Evolutionary conservation across 2,797 vertebrate species (phyloP), one percentile per base, ranked within the genome.

Genomic region (Tiaroga cobitis): DNA sequence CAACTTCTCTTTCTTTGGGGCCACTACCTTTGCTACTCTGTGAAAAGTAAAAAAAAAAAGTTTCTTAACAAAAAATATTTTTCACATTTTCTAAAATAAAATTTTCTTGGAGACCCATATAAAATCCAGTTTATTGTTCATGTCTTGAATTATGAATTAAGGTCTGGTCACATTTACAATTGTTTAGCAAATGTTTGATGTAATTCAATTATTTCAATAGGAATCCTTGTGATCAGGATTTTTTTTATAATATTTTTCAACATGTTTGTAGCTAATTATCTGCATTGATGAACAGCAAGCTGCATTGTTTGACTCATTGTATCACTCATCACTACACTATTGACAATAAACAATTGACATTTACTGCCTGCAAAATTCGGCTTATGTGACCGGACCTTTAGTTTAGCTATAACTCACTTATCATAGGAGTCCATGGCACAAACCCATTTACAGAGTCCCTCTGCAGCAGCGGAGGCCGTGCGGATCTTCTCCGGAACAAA

Each of bases 391-490:
- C 15, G 1, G 26, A n/a, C 3, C 3, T 37, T 41, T 37, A 9
- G 49, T 24, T 75, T 51, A 63, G 7, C 51, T 68, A 37, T 9
- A 32, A 93, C 95, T 96, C 92, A 97, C 95, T 90, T 96, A 86
- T 97, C 96, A 1, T 98, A 97, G 29, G 96, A 96, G 39, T 97
- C 96, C 95, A 97, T 97, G 80, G 96, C 96, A 88, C 95, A 97
- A 56, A 97, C 96, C 96, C 96, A 97, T 90, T 98, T 97, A 91
- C 97, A 99, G 70, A 99, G 91, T 2, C 97, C 97, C 84, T 98
- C 97, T 0, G 97, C 97, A 51, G 97, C 97, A 0, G 95, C 96
- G 56, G 97, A 98, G 46, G 97, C 97, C 9, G 96, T 97, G 73
- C 97, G 94, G 84, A 99, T 93, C 92, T 98, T 99, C 87, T 97